Conservation (phyloP, 2,113 vertebrate species). For the Rhea americana region DNA sequence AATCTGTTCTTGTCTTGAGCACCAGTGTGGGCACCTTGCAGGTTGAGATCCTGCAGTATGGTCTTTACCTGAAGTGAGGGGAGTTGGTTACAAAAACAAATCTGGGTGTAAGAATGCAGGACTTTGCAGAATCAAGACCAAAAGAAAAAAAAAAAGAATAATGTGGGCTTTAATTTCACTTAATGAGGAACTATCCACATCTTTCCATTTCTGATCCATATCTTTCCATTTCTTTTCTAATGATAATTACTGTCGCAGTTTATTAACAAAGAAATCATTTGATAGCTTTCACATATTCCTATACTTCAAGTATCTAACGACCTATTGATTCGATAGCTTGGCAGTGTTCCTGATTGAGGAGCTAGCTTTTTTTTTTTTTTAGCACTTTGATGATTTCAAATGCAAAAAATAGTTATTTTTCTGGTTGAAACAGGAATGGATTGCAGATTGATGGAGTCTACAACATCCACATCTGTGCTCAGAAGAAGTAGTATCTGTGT, state of each 20-base stretch:
- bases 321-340: constrained; percentile 53
- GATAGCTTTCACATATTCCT: constrained; percentile 52
- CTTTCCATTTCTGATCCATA: constrained; percentile 47
- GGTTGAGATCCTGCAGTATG: background rate
- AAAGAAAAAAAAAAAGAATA: background rate
- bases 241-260: constrained; percentile 59
- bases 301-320: constrained; percentile 58
- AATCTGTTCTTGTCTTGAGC: background rate
- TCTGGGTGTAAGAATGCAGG: fast-evolving
- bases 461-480: fast-evolving
- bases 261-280: constrained; percentile 65
- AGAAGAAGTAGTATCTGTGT: background rate
- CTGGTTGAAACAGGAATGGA: background rate
- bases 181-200: constrained; percentile 52
- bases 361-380: background rate
- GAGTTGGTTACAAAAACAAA: background rate
- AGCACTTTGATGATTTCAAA: constrained; percentile 1
- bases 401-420: constrained; percentile 25
- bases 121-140: background rate
- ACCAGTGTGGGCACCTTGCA: background rate
- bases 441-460: background rate
- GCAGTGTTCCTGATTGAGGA: constrained; percentile 36
- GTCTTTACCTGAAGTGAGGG: background rate
- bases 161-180: constrained; percentile 25
- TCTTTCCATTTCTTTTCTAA: constrained; percentile 53